Evolutionary conservation across 2,797 vertebrate genomes (phyloP).

Genomic region (Artibeus jamaicensis): DNA sequence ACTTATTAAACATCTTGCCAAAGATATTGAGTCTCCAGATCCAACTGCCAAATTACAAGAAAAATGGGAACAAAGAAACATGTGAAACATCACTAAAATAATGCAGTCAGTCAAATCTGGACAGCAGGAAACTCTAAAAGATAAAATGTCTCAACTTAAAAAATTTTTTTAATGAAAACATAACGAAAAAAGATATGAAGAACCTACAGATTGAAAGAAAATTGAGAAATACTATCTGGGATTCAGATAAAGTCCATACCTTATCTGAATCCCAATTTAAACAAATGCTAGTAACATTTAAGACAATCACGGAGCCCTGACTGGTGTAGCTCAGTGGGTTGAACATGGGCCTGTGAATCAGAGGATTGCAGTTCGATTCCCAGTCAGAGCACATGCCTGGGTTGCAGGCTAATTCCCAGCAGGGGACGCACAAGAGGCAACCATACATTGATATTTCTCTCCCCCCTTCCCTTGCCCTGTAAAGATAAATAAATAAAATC

Average conservation of each 20-base stretch:
- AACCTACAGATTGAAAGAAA: background rate
- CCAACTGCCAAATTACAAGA: background rate
- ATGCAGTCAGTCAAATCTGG: background rate
- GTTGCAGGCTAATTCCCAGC: too few relatives aligned
- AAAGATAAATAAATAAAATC: too few relatives aligned
- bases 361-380: too few relatives aligned
- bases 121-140: background rate
- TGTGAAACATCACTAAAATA: background rate
- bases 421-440: too few relatives aligned
- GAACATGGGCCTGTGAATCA: too few relatives aligned
- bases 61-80: background rate
- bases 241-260: background rate
- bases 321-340: too few relatives aligned
- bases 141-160: background rate
- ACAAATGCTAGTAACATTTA: background rate
- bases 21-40: background rate
- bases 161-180: background rate
- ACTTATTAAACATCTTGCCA: background rate
- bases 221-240: background rate
- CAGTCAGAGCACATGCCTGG: too few relatives aligned
- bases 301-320: background rate
- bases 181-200: background rate
- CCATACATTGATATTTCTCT: too few relatives aligned
- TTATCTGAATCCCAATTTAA: background rate
- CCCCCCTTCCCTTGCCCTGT: too few relatives aligned